Conservation (phyloP, 92 coral and sea anemone species). For the Metridium senile region DNA sequence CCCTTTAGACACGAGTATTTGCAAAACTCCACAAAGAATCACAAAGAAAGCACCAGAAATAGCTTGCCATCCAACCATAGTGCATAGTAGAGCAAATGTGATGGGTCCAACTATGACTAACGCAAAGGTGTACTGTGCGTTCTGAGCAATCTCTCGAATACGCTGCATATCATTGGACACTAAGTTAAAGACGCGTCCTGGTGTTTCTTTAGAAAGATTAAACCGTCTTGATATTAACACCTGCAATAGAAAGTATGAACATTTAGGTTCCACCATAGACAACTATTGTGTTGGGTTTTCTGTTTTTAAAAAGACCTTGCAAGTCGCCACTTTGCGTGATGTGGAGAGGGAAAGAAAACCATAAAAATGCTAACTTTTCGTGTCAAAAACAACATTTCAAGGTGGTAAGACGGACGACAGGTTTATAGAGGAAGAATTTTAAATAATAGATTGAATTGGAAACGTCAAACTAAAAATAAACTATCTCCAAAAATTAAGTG, state of each 20-base stretch:
- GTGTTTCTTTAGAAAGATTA: slow-evolving; percentile 1
- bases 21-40: neutral
- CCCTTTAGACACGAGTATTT: neutral
- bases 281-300: neutral
- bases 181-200: slow-evolving; percentile 20
- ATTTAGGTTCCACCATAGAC: too few relatives aligned
- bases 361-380: too few relatives aligned
- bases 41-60: slow-evolving; percentile 5
- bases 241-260: neutral
- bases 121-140: neutral
- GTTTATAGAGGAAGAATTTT: too few relatives aligned
- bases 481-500: too few relatives aligned
- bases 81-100: neutral
- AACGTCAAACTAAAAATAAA: too few relatives aligned
- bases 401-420: too few relatives aligned
- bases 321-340: too few relatives aligned
- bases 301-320: too few relatives aligned
- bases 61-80: slow-evolving; percentile 12
- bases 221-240: slow-evolving; percentile 15
- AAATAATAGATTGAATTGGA: too few relatives aligned
- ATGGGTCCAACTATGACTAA: neutral
- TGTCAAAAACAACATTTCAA: too few relatives aligned
- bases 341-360: too few relatives aligned
- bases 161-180: slow-evolving; percentile 28
- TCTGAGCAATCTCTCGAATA: neutral